Base-by-base conservation (phyloP, 2,888 invertebrate genomes). In the Coelopa pilipes region DNA sequence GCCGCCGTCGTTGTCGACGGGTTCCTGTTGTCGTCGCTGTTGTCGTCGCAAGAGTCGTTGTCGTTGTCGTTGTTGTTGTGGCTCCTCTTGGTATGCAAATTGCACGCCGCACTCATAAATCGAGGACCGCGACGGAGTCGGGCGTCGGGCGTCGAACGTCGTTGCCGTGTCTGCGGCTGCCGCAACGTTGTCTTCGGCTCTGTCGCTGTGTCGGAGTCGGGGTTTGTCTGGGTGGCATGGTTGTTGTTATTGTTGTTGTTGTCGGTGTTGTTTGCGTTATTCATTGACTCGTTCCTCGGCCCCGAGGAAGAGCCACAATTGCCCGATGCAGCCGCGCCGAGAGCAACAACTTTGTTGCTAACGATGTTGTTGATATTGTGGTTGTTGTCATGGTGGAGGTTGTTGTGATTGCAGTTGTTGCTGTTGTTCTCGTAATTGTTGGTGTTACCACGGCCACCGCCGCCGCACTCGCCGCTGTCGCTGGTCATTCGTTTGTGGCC, bases 31-130 rank as follows among this genome's bases (percentile, higher is more conserved):
- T 13, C 55, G 62, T 49, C n/a, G 12, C 19, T 53, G 47, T 17
- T 74, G 19, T 9, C 17, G 57, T 19, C 19, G 17, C 15, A n/a
- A 46, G 34, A 53, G 50, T 57, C 49, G 55, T 72, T 67, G 55
- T 47, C 53, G 17, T 66, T 68, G 55, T 47, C 59, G 47, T 66
- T 55, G 57, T 55, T 46, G 66, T 57, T 46, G 34, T 72, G 19
- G 62, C 59, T 73, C 67, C 50, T 55, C 49, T 75, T 76, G 46
- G 72, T 70, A 76, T 76, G 75, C 72, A 76, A 76, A 76, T 75
- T 70, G 67, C 70, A 68, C 70, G 63, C 69, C 67, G 73, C 65
- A 75, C 68, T 74, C 77, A 75, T 77, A 77, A 75, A 77, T 75
- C 71, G 72, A 34, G 34, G 21, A 24, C 50, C 62, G 53, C 15